phyloP scores from a whole-genome alignment of 2,113 vertebrate species.

The Rhabdornis inornatus region DNA sequence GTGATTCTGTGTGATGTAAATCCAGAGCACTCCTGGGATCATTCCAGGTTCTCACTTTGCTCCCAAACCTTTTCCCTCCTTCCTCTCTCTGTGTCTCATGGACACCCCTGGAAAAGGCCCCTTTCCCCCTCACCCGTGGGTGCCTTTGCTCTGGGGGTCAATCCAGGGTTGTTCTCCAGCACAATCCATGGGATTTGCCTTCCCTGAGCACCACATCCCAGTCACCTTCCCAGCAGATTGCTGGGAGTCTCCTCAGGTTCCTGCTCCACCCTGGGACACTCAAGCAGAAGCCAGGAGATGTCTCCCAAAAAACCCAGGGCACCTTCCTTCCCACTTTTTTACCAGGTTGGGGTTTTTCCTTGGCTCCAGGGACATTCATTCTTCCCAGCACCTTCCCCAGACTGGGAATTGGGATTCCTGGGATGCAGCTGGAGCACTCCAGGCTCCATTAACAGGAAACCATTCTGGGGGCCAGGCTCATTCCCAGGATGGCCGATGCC shows the following conservation, averaged over 20 bases:
- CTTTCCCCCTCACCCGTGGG: accelerated
- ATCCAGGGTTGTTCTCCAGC: background rate
- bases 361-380: background rate
- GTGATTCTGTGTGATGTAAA: background rate
- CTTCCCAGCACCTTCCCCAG: background rate
- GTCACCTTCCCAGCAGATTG: background rate
- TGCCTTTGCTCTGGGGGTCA: background rate
- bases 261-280: background rate
- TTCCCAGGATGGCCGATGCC: accelerated
- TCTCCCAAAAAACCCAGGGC: background rate
- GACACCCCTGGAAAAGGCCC: background rate
- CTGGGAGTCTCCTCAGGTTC: background rate
- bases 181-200: background rate
- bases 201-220: background rate
- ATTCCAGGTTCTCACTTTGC: background rate
- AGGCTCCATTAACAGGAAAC: background rate
- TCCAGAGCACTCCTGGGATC: background rate
- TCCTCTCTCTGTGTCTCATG: background rate
- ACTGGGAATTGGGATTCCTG: background rate
- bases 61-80: background rate
- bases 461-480: accelerated
- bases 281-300: background rate
- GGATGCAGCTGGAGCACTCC: background rate
- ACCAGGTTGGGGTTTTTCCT: background rate
- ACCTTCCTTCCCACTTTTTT: background rate